Base-by-base conservation (phyloP, 2,888 invertebrate genomes). In the Bombyx huttoni region DNA sequence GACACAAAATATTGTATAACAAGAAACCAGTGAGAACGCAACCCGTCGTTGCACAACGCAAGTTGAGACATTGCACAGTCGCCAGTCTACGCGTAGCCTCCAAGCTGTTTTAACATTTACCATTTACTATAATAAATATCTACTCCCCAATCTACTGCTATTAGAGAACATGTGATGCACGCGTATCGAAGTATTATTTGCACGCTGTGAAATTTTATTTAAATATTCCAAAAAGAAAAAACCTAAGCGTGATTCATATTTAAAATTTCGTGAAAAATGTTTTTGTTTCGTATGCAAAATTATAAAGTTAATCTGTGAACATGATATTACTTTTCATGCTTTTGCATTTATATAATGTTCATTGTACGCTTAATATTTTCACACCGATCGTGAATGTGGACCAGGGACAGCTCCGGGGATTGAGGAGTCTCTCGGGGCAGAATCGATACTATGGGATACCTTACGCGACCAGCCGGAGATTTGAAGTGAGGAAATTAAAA, bases 381-480 rank as follows among this genome's bases (percentile, higher is more conserved):
- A 84, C 87, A 8, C 75, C 75, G 0, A 57, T 72, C 9, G 58
- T 86, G 47, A 58, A 68, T 55, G 61, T 76, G 3, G 63, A 59
- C n/a, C 77, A 84, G 56, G 87, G 87, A 34, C 65, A 57, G 50
- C 55, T 87, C 56, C 66, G 79, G 14, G 87, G 87, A 0, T 53
- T 79, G 6, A 65, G 77, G 10, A 69, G 73, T 53, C 53, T 73
- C 14, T 71, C 69, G 24, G 80, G 81, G 1, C 78, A 79, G 59
- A 73, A 79, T 62, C 70, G 71, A 52, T 87, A 76, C 61, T 80
- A 78, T 49, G 80, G 85, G n/a, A 81, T 87, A 63, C 85, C 79
- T 5, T 87, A 87, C 51, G 85, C 81, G 0, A 61, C 63, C 48
- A 72, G 77, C 56, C 58, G 70, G 53, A 74, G 86, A 52, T 86